phyloP scores from a whole-genome alignment of 2,888 invertebrate species.

The Aspidapion aeneum region DNA sequence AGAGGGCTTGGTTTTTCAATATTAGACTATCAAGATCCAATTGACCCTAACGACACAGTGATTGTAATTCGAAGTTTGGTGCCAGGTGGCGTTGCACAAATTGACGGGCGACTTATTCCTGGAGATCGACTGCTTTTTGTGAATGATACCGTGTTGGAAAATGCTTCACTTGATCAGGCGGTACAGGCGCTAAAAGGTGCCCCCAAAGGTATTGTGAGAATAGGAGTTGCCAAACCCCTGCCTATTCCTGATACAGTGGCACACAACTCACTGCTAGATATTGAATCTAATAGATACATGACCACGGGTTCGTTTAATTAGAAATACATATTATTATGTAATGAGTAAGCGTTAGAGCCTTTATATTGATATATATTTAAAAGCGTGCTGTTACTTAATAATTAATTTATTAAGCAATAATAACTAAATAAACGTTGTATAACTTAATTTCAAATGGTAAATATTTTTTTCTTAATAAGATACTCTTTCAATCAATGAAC shows the following conservation, averaged over 20 bases:
- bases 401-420: too few relatives aligned
- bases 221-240: constrained; percentile 93
- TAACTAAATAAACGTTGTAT: too few relatives aligned
- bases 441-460: too few relatives aligned
- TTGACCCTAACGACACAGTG: constrained; percentile 94
- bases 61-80: constrained; percentile 98
- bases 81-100: constrained; percentile 96
- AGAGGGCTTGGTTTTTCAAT: constrained; percentile 98
- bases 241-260: constrained; percentile 71
- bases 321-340: too few relatives aligned
- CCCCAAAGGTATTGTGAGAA: constrained; percentile 88
- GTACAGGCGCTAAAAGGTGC: constrained; percentile 97
- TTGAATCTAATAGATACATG: constrained; percentile 40
- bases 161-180: constrained; percentile 94
- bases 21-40: constrained; percentile 92
- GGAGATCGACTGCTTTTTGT: constrained; percentile 94
- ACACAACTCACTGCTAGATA: constrained; percentile 45
- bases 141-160: constrained; percentile 90
- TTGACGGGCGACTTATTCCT: constrained; percentile 96
- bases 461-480: too few relatives aligned
- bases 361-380: too few relatives aligned
- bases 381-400: too few relatives aligned
- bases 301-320: constrained; percentile 30
- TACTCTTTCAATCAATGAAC: too few relatives aligned
- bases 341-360: too few relatives aligned